Evolutionary conservation across 2,113 vertebrate species (phyloP), one percentile per base, ranked within the genome.

Genomic region (Cathartes aura): DNA sequence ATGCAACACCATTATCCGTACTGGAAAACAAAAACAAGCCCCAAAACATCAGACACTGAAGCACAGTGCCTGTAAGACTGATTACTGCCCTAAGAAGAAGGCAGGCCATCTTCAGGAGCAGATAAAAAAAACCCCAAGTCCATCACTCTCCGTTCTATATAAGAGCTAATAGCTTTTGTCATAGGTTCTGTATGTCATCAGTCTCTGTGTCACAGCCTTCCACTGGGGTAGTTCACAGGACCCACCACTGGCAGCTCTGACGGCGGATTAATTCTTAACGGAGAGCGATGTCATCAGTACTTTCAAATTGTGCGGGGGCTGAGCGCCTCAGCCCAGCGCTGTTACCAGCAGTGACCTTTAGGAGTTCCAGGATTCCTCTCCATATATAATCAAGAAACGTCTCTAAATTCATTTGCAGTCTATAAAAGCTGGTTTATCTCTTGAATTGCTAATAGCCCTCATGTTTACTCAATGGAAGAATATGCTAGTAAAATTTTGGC

Each of bases 281-380:
- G 26, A 34, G 23, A 40, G 12, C 0, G 0, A 52, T 0, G 4
- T 43, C 43, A 34, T 48, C 6, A 40, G 42, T 1, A 2, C 36
- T 58, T 20, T 27, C 63, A 74, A 43, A 79, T 3, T 12, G 29
- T 26, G 2, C 1, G 3, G 48, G 47, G n/a, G 21, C 36, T 10
- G 9, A 60, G 26, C 0, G 0, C 43, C 20, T 47, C 58, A 56
- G 26, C 36, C 58, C n/a, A 29, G 45, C 0, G 0, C n/a, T 50
- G 36, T 36, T 53, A 52, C n/a, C 53, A 67, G 15, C 11, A 5
- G 16, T 0, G 0, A 30, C 16, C 36, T 66, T 38, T 20, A 62
- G 36, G 52, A 71, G 32, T 27, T 71, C 14, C 27, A 60, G 45
- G n/a, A 60, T 55, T 72, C 38, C 52, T 60, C 22, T 14, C 20